These are phyloP conservation scores for Aurelia sp. DNA, from an alignment of 30 jellyfish, hydroid and myxozoan genomes.

Conservation along the genomic window DNA sequence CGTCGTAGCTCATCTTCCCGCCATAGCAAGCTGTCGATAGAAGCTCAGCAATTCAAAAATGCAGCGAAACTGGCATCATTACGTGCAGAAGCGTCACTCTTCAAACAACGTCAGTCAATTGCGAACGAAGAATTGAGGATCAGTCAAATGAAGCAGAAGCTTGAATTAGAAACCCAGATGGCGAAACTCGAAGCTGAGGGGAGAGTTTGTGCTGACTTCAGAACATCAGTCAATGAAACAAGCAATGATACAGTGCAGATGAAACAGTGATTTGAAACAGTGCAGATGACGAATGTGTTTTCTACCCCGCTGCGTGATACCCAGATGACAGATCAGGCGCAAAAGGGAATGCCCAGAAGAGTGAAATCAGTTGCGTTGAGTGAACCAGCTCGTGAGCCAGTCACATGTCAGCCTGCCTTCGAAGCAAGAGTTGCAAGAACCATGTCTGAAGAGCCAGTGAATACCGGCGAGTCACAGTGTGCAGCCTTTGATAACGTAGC, in stretches of 20 bases:
- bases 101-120: conserved; percentile 19
- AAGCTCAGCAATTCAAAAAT: conserved; percentile 32
- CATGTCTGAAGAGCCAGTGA: conserved; percentile 30
- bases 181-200: conserved; percentile 40
- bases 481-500: conserved; percentile 1
- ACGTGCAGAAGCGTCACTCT: conserved; percentile 34
- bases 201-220: conserved; percentile 11
- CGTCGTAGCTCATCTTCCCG: conserved; percentile 35
- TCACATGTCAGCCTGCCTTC: conserved; percentile 3
- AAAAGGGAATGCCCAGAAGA: conserved; percentile 12
- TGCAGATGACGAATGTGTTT: conserved; percentile 5
- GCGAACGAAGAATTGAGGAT: conserved; percentile 35
- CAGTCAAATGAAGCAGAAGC: conserved; percentile 35
- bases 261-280: background rate
- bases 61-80: conserved; percentile 32
- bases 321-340: conserved; percentile 23
- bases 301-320: conserved; percentile 8
- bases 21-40: conserved; percentile 20
- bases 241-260: background rate
- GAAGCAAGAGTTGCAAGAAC: background rate
- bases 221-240: conserved; percentile 10
- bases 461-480: conserved; percentile 24
- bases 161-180: conserved; percentile 42
- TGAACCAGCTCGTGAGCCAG: conserved; percentile 22
- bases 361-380: conserved; percentile 14